Evolutionary conservation across 2,888 invertebrate genomes (phyloP).

Genomic region (Scaptomyza parva): DNA sequence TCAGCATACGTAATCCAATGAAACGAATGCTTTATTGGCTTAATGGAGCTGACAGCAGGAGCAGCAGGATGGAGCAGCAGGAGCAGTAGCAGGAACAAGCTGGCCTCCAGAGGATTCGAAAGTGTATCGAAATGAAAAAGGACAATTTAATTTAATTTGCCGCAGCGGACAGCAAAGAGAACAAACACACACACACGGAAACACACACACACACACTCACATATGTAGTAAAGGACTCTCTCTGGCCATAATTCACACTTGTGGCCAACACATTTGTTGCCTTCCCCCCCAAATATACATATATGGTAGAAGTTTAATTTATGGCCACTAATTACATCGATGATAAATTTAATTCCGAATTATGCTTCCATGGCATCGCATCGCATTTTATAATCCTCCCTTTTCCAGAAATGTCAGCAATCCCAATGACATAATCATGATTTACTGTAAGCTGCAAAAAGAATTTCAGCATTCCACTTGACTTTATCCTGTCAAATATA

Average conservation of each 20-base stretch:
- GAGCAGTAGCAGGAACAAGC: neutral
- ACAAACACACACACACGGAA: conserved; percentile 18
- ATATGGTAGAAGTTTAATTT: conserved; percentile 65
- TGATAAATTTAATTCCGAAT: conserved; percentile 82
- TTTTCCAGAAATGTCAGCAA: conserved; percentile 47
- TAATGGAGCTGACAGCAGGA: conserved; percentile 74
- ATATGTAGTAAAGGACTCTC: conserved; percentile 38
- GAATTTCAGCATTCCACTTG: conserved; percentile 35
- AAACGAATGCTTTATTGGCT: conserved; percentile 81
- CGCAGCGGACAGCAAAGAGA: conserved; percentile 37
- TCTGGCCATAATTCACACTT: conserved; percentile 73
- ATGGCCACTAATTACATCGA: conserved; percentile 82
- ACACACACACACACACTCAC: conserved; percentile 1
- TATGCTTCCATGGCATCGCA: conserved; percentile 41
- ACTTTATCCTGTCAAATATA: conserved; percentile 55
- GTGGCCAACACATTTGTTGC: conserved; percentile 51
- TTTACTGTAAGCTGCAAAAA: conserved; percentile 68
- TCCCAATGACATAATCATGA: conserved; percentile 73
- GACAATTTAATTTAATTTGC: conserved; percentile 84
- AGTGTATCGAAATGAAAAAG: conserved; percentile 79
- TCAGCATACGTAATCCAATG: conserved; percentile 79
- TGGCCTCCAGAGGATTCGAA: conserved; percentile 65
- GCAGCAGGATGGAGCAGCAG: conserved; percentile 48
- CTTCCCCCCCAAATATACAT: neutral
- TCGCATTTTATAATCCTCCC: conserved; percentile 39